Conservation (phyloP, 2,113 vertebrate species). For the Origma solitaria region DNA sequence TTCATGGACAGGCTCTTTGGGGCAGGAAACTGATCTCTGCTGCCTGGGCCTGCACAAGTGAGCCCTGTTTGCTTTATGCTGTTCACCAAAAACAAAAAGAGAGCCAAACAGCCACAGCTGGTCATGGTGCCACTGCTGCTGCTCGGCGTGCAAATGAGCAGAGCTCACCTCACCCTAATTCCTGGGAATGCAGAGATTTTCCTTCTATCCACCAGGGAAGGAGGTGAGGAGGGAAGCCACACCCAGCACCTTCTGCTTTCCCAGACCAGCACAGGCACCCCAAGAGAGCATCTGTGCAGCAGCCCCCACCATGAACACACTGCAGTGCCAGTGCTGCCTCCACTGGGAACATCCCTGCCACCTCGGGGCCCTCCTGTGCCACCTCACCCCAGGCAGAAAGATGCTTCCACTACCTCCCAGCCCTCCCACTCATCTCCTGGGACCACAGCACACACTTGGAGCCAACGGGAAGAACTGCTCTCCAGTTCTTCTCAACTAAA, state of each 20-base stretch:
- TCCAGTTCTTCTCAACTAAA: not conserved
- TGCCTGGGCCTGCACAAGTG: not conserved
- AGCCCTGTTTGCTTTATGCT: not conserved
- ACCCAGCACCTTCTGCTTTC: not conserved
- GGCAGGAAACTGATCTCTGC: not conserved
- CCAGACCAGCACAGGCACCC: not conserved
- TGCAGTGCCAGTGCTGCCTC: not conserved
- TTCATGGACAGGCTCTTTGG: not conserved
- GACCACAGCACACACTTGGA: not conserved
- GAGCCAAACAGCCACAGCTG: not conserved
- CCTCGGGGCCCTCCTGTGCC: not conserved
- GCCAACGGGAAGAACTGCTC: not conserved
- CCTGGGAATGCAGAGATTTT: not conserved
- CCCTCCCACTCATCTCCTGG: not conserved
- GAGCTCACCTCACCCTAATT: not conserved
- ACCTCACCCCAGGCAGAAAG: not conserved
- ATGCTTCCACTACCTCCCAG: rapidly evolving
- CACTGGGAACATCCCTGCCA: rapidly evolving
- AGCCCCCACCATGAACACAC: not conserved
- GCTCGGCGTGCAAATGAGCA: not conserved
- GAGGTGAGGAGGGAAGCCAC: not conserved
- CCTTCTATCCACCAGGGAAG: not conserved
- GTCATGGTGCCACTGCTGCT: not conserved
- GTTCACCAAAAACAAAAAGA: not conserved
- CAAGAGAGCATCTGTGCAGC: not conserved